Evolutionary conservation across 2,797 vertebrate genomes (phyloP).

Genomic region (Chromis chromis): DNA sequence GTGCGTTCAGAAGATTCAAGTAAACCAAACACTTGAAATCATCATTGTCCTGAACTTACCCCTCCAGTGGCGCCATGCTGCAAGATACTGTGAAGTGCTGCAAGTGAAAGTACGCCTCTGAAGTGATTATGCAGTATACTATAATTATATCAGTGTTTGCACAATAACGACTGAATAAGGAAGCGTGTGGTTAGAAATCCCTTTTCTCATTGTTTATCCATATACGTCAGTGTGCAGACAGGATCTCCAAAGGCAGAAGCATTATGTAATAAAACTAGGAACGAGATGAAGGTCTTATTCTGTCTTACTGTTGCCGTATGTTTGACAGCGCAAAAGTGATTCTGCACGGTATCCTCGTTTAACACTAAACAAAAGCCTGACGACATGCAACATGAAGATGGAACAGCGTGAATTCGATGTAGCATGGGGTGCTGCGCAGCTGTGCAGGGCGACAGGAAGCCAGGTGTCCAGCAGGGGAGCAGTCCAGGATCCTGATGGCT

Average conservation of each 20-base stretch:
- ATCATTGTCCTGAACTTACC: slow-evolving; percentile 41
- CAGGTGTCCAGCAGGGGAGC: slow-evolving; percentile 65
- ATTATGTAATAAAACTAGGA: slow-evolving; percentile 38
- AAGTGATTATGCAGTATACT: background rate
- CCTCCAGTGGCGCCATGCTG: background rate
- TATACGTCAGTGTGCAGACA: slow-evolving; percentile 2
- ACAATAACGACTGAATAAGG: slow-evolving; percentile 12
- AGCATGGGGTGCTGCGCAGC: slow-evolving; percentile 43
- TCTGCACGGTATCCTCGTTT: slow-evolving; percentile 15
- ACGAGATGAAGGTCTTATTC: slow-evolving; percentile 15
- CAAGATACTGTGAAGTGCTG: slow-evolving; percentile 1
- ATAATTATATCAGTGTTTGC: slow-evolving; percentile 12
- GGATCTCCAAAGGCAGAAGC: slow-evolving; percentile 24
- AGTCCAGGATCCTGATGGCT: slow-evolving; percentile 42
- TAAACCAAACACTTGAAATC: slow-evolving; percentile 30
- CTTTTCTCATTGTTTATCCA: slow-evolving; percentile 7
- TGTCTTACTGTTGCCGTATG: slow-evolving; percentile 24
- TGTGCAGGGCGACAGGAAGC: slow-evolving; percentile 49
- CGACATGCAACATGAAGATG: slow-evolving; percentile 5
- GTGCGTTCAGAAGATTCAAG: slow-evolving; percentile 7
- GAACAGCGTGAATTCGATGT: slow-evolving; percentile 25
- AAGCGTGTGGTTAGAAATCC: slow-evolving; percentile 18
- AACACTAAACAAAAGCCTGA: slow-evolving; percentile 39
- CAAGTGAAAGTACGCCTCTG: slow-evolving; percentile 3
- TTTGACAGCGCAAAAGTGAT: slow-evolving; percentile 28